These are phyloP conservation scores for Eupithecia dodoneata DNA, from an alignment of 2,888 invertebrate species.

Conservation along the genomic window DNA sequence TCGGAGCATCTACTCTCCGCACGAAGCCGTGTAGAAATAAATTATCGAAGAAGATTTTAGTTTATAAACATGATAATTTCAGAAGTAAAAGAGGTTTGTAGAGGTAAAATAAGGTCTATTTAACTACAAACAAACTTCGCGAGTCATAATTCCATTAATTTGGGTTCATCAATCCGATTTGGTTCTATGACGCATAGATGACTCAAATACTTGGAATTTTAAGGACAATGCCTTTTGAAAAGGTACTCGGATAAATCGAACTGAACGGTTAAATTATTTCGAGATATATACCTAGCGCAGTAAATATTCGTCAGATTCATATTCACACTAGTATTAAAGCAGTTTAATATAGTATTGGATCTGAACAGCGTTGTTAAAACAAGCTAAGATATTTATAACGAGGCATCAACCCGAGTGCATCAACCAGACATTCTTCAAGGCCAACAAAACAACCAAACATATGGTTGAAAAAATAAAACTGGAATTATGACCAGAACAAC, in stretches of 20 bases:
- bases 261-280: background rate
- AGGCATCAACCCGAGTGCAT: conserved; percentile 67
- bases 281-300: background rate
- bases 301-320: background rate
- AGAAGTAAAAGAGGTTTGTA: too few relatives aligned
- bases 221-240: background rate
- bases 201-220: conserved; percentile 22
- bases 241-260: background rate
- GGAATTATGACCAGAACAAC: conserved; percentile 61
- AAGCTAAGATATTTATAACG: conserved; percentile 65
- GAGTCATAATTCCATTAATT: conserved; percentile 9
- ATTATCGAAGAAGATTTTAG: too few relatives aligned
- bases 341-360: background rate
- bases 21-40: too few relatives aligned
- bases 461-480: conserved; percentile 76
- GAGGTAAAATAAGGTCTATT: background rate
- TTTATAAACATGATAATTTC: too few relatives aligned
- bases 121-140: background rate
- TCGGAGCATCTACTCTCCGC: too few relatives aligned
- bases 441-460: conserved; percentile 80
- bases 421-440: conserved; percentile 79
- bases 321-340: background rate
- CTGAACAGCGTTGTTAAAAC: conserved; percentile 16
- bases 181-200: conserved; percentile 20
- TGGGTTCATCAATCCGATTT: conserved; percentile 10